Evolutionary conservation across 2,888 invertebrate genomes (phyloP).

Genomic region (Trichopria drosophilae): DNA sequence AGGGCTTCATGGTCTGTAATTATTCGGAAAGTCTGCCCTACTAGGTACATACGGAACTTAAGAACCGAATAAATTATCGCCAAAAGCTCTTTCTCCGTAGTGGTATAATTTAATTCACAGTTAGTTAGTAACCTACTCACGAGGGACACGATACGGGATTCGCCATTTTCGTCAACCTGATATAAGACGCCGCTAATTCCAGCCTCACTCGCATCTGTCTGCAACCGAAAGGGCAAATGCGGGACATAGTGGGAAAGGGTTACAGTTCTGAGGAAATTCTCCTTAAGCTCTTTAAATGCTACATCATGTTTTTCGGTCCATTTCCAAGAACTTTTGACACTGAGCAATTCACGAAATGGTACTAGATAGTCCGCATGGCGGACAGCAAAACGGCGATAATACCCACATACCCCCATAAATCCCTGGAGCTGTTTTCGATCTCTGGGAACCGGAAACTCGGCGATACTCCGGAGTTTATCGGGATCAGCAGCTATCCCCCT

Average conservation of each 20-base stretch:
- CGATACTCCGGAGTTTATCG: conserved; percentile 32
- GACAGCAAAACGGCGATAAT: conserved; percentile 7
- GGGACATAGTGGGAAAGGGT: conserved; percentile 6
- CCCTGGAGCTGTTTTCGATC: no score
- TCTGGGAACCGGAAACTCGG: conserved; percentile 32
- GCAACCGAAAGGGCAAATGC: conserved; percentile 16
- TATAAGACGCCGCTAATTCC: conserved; percentile 32
- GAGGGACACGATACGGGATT: conserved; percentile 31
- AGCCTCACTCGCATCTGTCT: conserved; percentile 24
- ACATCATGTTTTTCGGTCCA: conserved; percentile 7
- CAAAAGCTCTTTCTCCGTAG: conserved; percentile 37
- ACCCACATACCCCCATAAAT: conserved; percentile 25
- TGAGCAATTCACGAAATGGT: conserved; percentile 8
- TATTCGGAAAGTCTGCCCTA: no score
- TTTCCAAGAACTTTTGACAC: neutral
- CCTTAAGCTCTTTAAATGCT: conserved; percentile 5
- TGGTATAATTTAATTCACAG: conserved; percentile 34
- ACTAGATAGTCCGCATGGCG: conserved; percentile 3
- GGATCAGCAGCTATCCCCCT: conserved; percentile 13
- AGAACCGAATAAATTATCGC: neutral
- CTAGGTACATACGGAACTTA: no score
- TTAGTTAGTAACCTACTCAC: conserved; percentile 32
- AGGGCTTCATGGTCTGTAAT: no score
- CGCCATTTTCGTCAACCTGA: conserved; percentile 5
- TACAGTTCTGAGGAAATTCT: conserved; percentile 3